A percentile compares a stretch with the other conserved stretches of the same genome.
phyloP scores from a whole-genome alignment of 2,797 vertebrate species.

The Tamandua tetradactyla region DNA sequence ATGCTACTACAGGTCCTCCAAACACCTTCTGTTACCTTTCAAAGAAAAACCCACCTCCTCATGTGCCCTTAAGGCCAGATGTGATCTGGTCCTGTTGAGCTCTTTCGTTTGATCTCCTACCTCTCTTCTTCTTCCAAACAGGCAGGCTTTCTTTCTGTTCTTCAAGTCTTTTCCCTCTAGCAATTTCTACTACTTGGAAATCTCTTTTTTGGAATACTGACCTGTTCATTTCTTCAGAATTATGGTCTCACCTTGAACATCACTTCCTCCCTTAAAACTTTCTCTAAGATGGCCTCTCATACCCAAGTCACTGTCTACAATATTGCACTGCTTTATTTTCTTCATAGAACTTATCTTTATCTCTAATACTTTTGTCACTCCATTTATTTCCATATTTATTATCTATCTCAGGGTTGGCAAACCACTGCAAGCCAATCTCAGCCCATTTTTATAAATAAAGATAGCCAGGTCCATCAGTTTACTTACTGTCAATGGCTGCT shows the following conservation, averaged over 20 bases:
- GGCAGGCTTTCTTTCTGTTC: neutral
- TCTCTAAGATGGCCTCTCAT: neutral
- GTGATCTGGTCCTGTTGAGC: accelerated
- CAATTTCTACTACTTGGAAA: neutral
- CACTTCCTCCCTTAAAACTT: neutral
- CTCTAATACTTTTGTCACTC: neutral
- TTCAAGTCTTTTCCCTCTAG: neutral
- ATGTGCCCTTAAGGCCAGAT: neutral
- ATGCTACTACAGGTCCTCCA: neutral
- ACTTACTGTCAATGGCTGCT: neutral
- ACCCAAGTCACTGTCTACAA: neutral
- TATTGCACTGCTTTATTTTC: neutral
- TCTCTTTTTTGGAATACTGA: neutral
- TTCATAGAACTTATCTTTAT: neutral
- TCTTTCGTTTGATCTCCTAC: neutral
- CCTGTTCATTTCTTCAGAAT: neutral
- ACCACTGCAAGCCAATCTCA: neutral
- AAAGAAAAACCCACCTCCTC: neutral
- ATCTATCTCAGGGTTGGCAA: neutral
- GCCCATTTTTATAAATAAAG: slow-evolving; percentile 3
- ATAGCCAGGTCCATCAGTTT: neutral
- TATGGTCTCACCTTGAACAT: no score
- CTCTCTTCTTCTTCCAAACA: neutral
- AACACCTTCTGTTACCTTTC: neutral
- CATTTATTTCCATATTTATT: neutral